These are phyloP conservation scores for Piscicola geometra DNA, from an alignment of 2,888 invertebrate genomes.

Conservation along the genomic window DNA sequence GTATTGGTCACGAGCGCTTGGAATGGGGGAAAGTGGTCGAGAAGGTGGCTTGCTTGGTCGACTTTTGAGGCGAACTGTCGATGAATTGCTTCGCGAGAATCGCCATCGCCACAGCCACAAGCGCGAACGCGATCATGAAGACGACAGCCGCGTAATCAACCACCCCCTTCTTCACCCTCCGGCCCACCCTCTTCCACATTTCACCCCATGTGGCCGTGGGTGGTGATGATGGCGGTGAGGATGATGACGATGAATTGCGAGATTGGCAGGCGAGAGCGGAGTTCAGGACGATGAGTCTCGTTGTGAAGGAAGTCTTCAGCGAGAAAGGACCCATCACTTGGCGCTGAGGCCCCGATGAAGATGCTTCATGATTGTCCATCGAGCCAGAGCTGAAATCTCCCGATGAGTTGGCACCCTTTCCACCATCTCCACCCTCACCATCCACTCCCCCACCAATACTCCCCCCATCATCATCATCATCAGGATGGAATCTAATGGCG, in stretches of 20 bases:
- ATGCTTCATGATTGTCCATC: background rate
- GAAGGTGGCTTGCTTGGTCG: background rate
- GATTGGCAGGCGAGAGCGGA: background rate
- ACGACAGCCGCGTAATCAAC: conserved; percentile 62
- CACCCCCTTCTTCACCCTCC: conserved; percentile 60
- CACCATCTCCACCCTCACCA: conserved; percentile 70
- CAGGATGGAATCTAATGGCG: conserved; percentile 62
- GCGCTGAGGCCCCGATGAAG: background rate
- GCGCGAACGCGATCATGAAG: conserved; percentile 63
- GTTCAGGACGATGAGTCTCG: conserved; percentile 2
- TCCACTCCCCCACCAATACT: conserved; percentile 65
- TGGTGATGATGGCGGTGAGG: background rate
- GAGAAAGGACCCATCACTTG: conserved; percentile 30
- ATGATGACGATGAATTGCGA: conserved; percentile 1
- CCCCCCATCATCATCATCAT: conserved; percentile 71
- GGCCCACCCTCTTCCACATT: background rate
- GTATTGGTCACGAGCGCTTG: no score
- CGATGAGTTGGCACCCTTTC: conserved; percentile 75
- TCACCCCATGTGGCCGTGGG: background rate
- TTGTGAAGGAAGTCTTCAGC: conserved; percentile 24
- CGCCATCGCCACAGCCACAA: conserved; percentile 64
- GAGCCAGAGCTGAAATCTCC: conserved; percentile 58
- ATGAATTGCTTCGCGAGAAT: conserved; percentile 61
- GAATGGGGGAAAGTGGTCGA: background rate
- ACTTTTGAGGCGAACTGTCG: conserved; percentile 23